Evolutionary conservation across 37 sponge, comb jelly and placozoan species (phyloP), one percentile per base, ranked within the genome.

Genomic region (Halisarca cf. caerulea): DNA sequence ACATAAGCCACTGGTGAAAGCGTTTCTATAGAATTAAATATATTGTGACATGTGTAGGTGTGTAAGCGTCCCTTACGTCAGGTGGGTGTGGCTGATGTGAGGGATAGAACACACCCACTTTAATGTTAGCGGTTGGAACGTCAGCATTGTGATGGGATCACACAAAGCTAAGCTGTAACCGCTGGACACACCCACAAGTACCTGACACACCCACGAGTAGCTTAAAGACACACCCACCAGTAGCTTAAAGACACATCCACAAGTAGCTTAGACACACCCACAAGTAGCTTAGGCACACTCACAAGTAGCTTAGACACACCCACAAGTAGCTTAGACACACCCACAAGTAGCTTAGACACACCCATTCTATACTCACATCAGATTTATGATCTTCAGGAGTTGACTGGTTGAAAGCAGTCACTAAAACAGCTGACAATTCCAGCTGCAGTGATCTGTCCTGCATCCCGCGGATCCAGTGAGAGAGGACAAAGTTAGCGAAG

Each of bases 381-480:
- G 33, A 30, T 25, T 34, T 34, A 6, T 14, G 6, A 11, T 14
- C 6, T 6, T 47, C 9, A 47, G 51, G 51, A 14, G 51, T 1
- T 2, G 5, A 23, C 77, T 74, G 77, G 1, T 74, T 14, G 77
- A 3, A 8, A 41, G 77, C 15, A 68, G 30, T 2, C 24, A 39
- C 18, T 44, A 74, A 43, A 74, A 43, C 36, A 37, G n/a, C 77
- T 2, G 77, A 33, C 41, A 74, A n/a, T 74, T 74, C 36, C 45
- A 74, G 7, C 33, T 68, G 69, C 69, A 68, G 34, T 3, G 28
- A 4, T 27, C 35, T 28, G 34, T 74, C 77, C 43, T 2, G 8
- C 20, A 41, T 82, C 62, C 59, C 64, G 25, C 66, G 37, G 28
- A 82, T 61, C 60, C 59, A 82, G 82, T 64, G 82, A 1, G 62